Percentiles rank a stretch among this genome's conserved stretches.
These are phyloP conservation scores for Malthinus seriepunctatus DNA, from an alignment of 2,888 invertebrate species.

Conservation along the genomic window DNA sequence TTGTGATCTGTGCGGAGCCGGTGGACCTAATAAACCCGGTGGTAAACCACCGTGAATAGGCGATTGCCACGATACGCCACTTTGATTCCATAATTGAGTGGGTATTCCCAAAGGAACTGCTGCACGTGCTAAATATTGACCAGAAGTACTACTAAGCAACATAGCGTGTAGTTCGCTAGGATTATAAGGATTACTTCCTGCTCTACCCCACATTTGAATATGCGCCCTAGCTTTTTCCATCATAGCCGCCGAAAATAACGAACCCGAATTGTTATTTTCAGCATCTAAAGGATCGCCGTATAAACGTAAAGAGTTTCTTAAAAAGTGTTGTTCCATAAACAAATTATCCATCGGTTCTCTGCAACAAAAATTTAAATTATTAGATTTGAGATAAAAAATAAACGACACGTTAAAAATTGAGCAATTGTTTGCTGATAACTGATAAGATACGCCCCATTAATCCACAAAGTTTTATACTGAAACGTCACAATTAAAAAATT, in stretches of 20 bases:
- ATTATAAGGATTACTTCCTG: constrained; percentile 58
- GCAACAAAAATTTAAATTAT: constrained; percentile 40
- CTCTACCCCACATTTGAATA: constrained; percentile 59
- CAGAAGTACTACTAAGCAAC: constrained; percentile 48
- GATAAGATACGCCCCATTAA: no score
- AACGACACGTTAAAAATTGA: no score
- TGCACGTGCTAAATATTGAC: constrained; percentile 49
- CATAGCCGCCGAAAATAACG: constrained; percentile 57
- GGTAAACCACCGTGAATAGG: constrained; percentile 51
- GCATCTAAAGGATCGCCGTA: constrained; percentile 61
- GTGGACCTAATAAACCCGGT: constrained; percentile 52
- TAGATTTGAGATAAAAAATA: background rate
- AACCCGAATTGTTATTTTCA: constrained; percentile 53
- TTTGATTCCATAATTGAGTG: constrained; percentile 56
- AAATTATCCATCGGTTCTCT: constrained; percentile 79
- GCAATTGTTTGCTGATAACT: no score
- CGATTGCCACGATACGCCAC: constrained; percentile 45
- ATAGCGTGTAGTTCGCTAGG: constrained; percentile 53
- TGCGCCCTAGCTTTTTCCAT: constrained; percentile 62
- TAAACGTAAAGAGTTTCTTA: constrained; percentile 62
- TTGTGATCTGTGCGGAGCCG: constrained; percentile 50
- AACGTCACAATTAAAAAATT: no score
- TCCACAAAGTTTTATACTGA: no score
- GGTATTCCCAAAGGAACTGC: constrained; percentile 50
- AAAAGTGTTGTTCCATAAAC: constrained; percentile 77